These are phyloP conservation scores for Sminthopsis crassicaudata DNA, from an alignment of 2,113 vertebrate species.

Conservation along the genomic window DNA sequence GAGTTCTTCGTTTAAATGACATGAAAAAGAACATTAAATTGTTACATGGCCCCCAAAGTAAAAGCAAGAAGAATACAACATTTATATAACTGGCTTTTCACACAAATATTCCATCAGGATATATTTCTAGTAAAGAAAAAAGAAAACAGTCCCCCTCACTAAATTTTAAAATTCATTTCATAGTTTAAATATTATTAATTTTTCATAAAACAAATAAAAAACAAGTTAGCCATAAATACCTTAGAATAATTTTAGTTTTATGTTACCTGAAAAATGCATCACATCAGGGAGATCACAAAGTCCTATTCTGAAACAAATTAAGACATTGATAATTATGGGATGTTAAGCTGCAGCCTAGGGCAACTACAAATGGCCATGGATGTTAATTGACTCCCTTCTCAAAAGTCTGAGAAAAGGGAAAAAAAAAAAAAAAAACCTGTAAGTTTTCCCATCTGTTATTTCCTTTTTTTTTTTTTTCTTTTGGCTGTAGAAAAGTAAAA, in stretches of 20 bases:
- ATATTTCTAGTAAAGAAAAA: conserved; percentile 70
- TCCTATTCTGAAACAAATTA: conserved; percentile 70
- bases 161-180: conserved; percentile 70
- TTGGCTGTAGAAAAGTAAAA: conserved; percentile 86
- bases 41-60: conserved; percentile 71
- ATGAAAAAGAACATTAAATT: conserved; percentile 74
- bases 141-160: conserved; percentile 42
- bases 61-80: conserved; percentile 76
- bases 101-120: conserved; percentile 82
- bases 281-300: conserved; percentile 74
- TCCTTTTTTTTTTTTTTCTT: conserved; percentile 81
- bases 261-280: conserved; percentile 80
- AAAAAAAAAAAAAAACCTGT: conserved; percentile 79
- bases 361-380: conserved; percentile 82
- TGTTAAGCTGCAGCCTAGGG: conserved; percentile 73
- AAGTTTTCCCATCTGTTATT: conserved; percentile 87
- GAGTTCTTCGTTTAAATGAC: conserved; percentile 79
- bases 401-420: conserved; percentile 81
- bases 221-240: conserved; percentile 70
- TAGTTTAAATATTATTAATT: conserved; percentile 71
- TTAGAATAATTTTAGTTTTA: conserved; percentile 69
- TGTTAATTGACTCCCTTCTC: conserved; percentile 80
- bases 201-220: conserved; percentile 76
- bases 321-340: conserved; percentile 65
- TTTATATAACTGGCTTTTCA: conserved; percentile 81